Base-by-base conservation (phyloP, 1,140 invertebrate genomes). In the Drosophila simulans region DNA sequence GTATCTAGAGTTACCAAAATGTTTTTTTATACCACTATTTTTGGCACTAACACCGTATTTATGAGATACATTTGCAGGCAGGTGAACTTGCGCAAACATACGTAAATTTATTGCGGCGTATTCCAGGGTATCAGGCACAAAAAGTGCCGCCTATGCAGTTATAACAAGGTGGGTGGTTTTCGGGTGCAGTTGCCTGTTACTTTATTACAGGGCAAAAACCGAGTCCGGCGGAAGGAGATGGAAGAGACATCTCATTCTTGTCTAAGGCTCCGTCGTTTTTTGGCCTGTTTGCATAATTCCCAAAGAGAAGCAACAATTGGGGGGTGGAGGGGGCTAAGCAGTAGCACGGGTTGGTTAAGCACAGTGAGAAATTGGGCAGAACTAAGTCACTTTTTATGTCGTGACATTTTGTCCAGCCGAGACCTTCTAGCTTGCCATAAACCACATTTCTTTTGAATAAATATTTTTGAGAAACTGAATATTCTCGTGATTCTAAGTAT, bases 131-230 rank as follows among this genome's bases (percentile, higher is more conserved):
- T 58, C 11, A 5, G 42, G 35, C 63, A 63, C 56, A 56, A 80
- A 84, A 84, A 84, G 80, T 76, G 76, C 80, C 71, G 76, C 80
- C 80, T 57, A 63, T 84, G 80, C 76, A 80, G 80, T 78, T 78
- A 59, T 54, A 52, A 52, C 49, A 27, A 37, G 34, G 39, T 13
- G 25, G 31, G 10, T 48, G 35, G 37, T n/a, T 25, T 34, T 17
- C 34, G 20, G 40, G 46, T 56, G 48, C 66, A 70, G 56, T 58
- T 70, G 80, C 7, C 31, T 31, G 31, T 58, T 70, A 79, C 75
- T 84, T 84, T 79, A 84, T 83, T 84, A 83, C 76, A 71, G 27
- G 65, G 39, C 45, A 59, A 72, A 69, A 82, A 79, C 57, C 54
- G 60, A 62, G 65, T 56, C 39, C 27, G 27, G 37, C 37, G 37